phyloP scores from a whole-genome alignment of 1,140 invertebrate genomes.

The Papilio xuthus region DNA sequence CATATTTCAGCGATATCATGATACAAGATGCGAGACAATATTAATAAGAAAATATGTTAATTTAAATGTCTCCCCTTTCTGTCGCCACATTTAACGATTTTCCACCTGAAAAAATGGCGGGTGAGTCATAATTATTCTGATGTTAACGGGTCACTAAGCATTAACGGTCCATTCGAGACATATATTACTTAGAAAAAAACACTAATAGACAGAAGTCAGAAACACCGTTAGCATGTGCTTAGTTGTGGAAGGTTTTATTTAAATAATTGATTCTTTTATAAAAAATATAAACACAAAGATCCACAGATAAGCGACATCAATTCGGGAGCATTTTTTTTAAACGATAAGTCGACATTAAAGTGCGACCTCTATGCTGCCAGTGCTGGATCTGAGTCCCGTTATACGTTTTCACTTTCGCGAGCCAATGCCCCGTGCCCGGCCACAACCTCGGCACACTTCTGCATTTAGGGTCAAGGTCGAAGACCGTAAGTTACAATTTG shows the following conservation, averaged over 20 bases:
- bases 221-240: not conserved
- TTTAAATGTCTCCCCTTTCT: not conserved
- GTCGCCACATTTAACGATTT: not conserved
- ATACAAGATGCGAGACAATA: too few relatives aligned
- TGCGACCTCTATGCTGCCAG: slow-evolving; percentile 6
- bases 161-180: not conserved
- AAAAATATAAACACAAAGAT: too few relatives aligned
- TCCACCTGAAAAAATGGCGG: not conserved
- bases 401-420: slow-evolving; percentile 58
- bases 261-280: too few relatives aligned
- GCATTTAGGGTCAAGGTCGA: slow-evolving; percentile 51
- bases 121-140: not conserved
- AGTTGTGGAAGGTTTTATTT: too few relatives aligned
- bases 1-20: too few relatives aligned
- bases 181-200: not conserved
- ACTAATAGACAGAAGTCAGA: too few relatives aligned
- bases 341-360: not conserved
- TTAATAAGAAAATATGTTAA: not conserved
- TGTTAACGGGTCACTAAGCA: not conserved
- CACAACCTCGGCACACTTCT: slow-evolving; percentile 52
- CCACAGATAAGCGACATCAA: too few relatives aligned
- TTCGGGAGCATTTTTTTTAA: not conserved
- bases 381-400: slow-evolving; percentile 35
- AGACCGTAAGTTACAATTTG: slow-evolving; percentile 23
- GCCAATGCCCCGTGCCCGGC: slow-evolving; percentile 47